Base-by-base conservation (phyloP, 2,797 vertebrate genomes). In the Hippoglossus hippoglossus region DNA sequence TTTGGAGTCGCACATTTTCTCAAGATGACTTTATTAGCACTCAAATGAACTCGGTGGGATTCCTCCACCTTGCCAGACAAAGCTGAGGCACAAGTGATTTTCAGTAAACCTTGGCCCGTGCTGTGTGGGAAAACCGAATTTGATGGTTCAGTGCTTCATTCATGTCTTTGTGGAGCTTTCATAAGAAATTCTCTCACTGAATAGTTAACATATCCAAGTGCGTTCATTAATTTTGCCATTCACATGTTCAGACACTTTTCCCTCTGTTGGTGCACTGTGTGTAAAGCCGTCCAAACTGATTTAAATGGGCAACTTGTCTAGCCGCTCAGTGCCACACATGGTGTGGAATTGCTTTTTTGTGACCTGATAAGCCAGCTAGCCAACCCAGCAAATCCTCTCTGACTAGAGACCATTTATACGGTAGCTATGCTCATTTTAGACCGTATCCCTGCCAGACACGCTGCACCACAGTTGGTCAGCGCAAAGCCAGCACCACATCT, bases 281-380 rank as follows among this genome's bases (percentile, higher is more conserved):
- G 67, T 62, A 18, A 54, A 67, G 47, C 54, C 70, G 60, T 62
- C 67, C 41, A 71, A 65, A 83, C 51, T 63, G 67, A 87, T 89
- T 84, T 80, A 64, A 84, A 86, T 80, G 61, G 80, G 51, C 26
- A 50, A 64, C 62, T 59, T 70, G 83, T 83, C 70, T 62, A 46
- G 77, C 71, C 63, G 77, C 75, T 82, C 66, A 55, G 84, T 59
- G 46, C 49, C 64, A 64, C 82, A 81, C 74, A 36, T 1, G 34
- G 34, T 78, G 66, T 79, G 76, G 72, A 86, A 86, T 81, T 83
- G 75, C 56, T 82, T 89, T 90, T 81, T 46, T 84, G 80, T 84
- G 68, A 76, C 80, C 72, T 70, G 53, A 81, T 83, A 83, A 87
- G 67, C 63, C 72, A 52, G 66, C 80, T 26, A 67, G 73, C 76